A percentile compares a stretch with the other conserved stretches of the same genome.
These are phyloP conservation scores for Eolophus roseicapilla DNA, from an alignment of 2,113 vertebrate species.

Conservation along the genomic window DNA sequence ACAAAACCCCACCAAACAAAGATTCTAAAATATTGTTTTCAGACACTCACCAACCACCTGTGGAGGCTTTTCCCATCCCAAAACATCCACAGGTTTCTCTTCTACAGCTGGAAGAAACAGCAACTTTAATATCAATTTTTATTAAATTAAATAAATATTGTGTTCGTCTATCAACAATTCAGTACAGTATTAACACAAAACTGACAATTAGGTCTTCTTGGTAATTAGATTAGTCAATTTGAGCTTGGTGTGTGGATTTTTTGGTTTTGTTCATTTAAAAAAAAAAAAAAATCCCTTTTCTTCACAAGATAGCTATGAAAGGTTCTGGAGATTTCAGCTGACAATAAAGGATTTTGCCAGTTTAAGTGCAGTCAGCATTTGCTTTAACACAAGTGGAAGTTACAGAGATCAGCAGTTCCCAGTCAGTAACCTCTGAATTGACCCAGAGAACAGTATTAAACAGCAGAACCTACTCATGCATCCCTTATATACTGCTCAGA, in stretches of 20 bases:
- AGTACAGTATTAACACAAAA: not conserved
- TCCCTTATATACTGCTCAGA: not conserved
- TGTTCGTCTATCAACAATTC: not conserved
- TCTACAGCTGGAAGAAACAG: not conserved
- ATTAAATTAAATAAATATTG: not conserved
- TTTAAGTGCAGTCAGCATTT: conserved; percentile 27
- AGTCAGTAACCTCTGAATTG: not conserved
- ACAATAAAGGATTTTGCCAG: not conserved
- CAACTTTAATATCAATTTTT: not conserved
- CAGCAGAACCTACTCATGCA: not conserved
- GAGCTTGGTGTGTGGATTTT: not conserved
- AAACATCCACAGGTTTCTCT: not conserved
- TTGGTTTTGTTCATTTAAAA: not conserved
- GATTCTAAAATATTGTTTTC: not conserved
- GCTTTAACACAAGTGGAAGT: not conserved
- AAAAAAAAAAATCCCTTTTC: not conserved
- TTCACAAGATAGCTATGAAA: not conserved
- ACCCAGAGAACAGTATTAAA: not conserved
- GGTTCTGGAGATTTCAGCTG: not conserved
- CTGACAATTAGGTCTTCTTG: not conserved
- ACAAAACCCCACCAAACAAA: not conserved
- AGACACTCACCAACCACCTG: not conserved
- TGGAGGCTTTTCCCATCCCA: not conserved
- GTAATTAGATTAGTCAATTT: not conserved
- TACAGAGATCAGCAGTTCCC: conserved; percentile 38